Evolutionary conservation across 1,140 invertebrate species (phyloP).

Genomic region (Sinonovacula constricta): DNA sequence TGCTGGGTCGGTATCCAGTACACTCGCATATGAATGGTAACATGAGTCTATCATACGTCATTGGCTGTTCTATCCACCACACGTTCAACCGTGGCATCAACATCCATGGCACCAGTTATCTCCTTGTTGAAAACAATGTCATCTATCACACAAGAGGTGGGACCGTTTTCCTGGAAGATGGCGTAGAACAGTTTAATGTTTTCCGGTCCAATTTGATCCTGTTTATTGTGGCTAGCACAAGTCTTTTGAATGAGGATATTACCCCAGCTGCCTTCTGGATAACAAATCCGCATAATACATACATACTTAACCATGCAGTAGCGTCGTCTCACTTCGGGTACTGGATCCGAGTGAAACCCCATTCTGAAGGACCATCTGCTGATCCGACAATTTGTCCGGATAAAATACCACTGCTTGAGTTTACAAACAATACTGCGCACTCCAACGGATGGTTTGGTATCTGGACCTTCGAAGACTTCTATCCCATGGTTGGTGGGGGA

Average conservation of each 20-base stretch:
- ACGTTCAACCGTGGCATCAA: slow-evolving; percentile 78
- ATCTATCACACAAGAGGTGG: slow-evolving; percentile 75
- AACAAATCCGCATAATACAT: slow-evolving; percentile 75
- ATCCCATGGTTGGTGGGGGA: slow-evolving; percentile 59
- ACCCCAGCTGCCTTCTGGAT: slow-evolving; percentile 76
- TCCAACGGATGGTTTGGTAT: slow-evolving; percentile 76
- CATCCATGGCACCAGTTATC: slow-evolving; percentile 72
- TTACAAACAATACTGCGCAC: slow-evolving; percentile 75
- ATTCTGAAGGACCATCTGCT: slow-evolving; percentile 75
- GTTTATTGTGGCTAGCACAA: slow-evolving; percentile 73
- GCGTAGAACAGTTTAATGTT: slow-evolving; percentile 74
- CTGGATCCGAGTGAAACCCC: slow-evolving; percentile 75
- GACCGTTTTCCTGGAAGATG: slow-evolving; percentile 77
- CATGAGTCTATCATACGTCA: slow-evolving; percentile 72
- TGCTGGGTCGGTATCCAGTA: slow-evolving; percentile 76
- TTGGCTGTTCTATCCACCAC: slow-evolving; percentile 71
- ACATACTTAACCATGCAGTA: slow-evolving; percentile 72
- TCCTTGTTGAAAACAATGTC: slow-evolving; percentile 68
- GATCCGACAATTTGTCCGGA: slow-evolving; percentile 67
- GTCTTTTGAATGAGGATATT: slow-evolving; percentile 77
- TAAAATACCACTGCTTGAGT: slow-evolving; percentile 64
- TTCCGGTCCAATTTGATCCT: slow-evolving; percentile 74
- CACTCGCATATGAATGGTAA: slow-evolving; percentile 76
- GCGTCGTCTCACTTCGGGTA: slow-evolving; percentile 77
- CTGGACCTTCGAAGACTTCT: slow-evolving; percentile 74